Conservation (phyloP, 2,113 vertebrate species). For the Struthidea cinerea region DNA sequence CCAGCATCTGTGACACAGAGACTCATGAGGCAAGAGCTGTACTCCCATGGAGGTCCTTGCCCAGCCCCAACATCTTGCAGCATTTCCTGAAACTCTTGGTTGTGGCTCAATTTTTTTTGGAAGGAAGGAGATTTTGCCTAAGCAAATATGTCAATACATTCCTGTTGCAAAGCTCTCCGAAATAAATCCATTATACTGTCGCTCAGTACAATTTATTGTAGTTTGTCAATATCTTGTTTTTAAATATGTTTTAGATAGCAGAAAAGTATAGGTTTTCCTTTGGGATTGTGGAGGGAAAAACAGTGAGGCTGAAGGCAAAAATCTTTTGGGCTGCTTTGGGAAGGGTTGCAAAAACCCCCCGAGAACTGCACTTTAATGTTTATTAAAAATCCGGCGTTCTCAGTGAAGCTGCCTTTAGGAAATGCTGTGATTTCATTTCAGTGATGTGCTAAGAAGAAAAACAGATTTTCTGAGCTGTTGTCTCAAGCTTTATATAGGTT, state of each 20-base stretch:
- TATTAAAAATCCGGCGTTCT: not conserved
- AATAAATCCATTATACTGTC: not conserved
- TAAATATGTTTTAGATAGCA: not conserved
- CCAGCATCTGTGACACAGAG: rapidly evolving
- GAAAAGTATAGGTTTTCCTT: not conserved
- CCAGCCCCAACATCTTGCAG: rapidly evolving
- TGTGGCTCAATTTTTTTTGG: not conserved
- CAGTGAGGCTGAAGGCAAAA: not conserved
- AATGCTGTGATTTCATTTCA: not conserved
- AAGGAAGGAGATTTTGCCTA: not conserved
- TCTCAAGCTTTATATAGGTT: not conserved
- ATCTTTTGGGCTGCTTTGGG: not conserved
- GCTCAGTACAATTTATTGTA: not conserved
- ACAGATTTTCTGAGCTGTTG: not conserved
- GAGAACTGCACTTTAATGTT: not conserved
- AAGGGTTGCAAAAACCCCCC: not conserved
- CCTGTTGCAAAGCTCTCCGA: not conserved
- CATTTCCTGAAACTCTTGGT: not conserved
- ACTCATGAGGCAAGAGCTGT: not conserved
- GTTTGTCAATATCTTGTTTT: not conserved
- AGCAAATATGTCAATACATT: not conserved
- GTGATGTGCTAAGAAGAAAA: not conserved
- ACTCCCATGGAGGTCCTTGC: not conserved
- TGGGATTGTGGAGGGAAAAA: not conserved
- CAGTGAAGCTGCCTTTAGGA: not conserved